phyloP scores from a whole-genome alignment of 2,113 vertebrate genomes.

The Coreoperca whiteheadi region DNA sequence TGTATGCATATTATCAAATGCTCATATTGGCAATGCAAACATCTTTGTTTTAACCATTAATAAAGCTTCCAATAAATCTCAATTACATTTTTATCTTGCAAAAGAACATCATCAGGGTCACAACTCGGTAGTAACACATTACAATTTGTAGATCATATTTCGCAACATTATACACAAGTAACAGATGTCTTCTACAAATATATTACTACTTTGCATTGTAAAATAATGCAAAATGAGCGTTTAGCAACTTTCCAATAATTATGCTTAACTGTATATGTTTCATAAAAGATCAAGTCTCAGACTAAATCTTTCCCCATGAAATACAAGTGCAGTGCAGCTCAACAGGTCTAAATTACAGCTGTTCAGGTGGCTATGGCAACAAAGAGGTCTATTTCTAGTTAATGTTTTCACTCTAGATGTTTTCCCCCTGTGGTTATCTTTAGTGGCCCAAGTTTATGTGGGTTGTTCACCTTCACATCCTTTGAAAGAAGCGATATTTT shows the following conservation, averaged over 20 bases:
- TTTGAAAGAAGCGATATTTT: slow-evolving; percentile 32
- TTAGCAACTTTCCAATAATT: background rate
- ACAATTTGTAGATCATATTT: background rate
- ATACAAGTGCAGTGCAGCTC: slow-evolving; percentile 33
- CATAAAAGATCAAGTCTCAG: background rate
- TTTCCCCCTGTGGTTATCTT: slow-evolving; percentile 70
- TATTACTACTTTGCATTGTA: background rate
- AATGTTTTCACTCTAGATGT: slow-evolving; percentile 62
- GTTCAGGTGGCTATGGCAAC: slow-evolving; percentile 76
- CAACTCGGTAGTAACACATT: background rate
- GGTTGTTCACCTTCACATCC: slow-evolving; percentile 62
- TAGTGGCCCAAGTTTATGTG: slow-evolving; percentile 61
- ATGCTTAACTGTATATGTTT: background rate
- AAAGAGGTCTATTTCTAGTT: slow-evolving; percentile 71
- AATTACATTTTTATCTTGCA: background rate
- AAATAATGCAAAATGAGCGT: background rate
- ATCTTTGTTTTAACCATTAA: background rate
- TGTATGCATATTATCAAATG: background rate
- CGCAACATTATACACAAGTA: background rate
- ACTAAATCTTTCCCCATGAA: background rate
- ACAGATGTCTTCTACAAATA: background rate
- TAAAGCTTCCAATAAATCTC: slow-evolving; percentile 13
- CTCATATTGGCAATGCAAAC: background rate
- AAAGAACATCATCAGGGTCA: background rate
- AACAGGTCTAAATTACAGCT: slow-evolving; percentile 55